Base-by-base conservation (phyloP, 2,797 vertebrate species). In the Enteromius paludinosus region DNA sequence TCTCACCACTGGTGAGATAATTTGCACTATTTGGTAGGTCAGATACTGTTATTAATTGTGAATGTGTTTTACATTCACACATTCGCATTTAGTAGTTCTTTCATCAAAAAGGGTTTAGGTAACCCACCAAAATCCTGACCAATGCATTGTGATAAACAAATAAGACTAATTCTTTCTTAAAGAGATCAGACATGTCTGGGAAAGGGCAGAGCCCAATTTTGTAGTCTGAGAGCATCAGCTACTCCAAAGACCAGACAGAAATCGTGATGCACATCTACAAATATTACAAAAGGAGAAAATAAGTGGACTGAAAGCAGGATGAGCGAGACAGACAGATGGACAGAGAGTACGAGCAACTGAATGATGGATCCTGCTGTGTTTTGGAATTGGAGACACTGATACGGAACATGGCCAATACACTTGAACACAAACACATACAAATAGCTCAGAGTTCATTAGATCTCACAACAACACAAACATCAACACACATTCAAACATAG, bases 181-280 rank as follows among this genome's bases (percentile, higher is more conserved):
- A 82, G 38, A 47, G 4, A 23, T 41, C 61, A 61, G 11, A 78
- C 25, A 83, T 84, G 74, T 86, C 80, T 82, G 86, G 68, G 80
- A 83, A 62, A 54, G 83, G 65, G 77, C 54, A 82, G 35, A 87
- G 85, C 88, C 88, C 86, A 87, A 88, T 91, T 74, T 84, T 91
- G 91, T 66, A 41, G 10, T 41, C 35, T 66, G 35, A 35, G 18
- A 66, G 10, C 25, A 72, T 49, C 45, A 52, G 15, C 69, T 71
- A 30, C 17, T 33, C 15, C 14, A 45, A 8, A 30, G 28, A 70
- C 45, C 3, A 75, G 12, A 20, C 9, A 28, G 3, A 52, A 81
- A 62, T 33, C 49, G 59, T 80, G 35, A 15, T 65, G 41, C 17
- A 28, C 66, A 70, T 25, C 52, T 59, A 33, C 8, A 61, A 3